These are phyloP conservation scores for Eclectus roratus DNA, from an alignment of 2,113 vertebrate genomes.

Conservation along the genomic window DNA sequence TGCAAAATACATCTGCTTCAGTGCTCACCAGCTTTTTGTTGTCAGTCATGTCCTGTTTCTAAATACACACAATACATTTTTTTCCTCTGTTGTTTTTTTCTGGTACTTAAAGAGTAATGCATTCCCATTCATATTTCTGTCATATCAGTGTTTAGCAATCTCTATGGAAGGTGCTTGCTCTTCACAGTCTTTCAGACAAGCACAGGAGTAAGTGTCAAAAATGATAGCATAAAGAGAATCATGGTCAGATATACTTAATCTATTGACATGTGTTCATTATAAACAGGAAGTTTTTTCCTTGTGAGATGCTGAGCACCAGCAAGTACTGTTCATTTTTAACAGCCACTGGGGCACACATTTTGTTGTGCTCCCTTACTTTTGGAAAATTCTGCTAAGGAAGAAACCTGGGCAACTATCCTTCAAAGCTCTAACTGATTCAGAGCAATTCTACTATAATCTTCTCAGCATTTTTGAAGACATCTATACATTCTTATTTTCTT, in stretches of 20 bases:
- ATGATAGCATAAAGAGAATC: neutral
- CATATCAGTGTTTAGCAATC: neutral
- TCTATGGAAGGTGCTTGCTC: neutral
- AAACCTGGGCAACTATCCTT: neutral
- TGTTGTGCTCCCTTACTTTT: neutral
- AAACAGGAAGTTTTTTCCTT: neutral
- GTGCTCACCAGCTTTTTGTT: neutral
- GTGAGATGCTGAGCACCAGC: neutral
- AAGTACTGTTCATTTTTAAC: neutral
- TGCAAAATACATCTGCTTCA: neutral
- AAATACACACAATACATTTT: neutral
- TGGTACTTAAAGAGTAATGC: neutral
- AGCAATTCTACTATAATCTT: neutral
- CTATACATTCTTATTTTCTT: neutral
- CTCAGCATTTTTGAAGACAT: neutral
- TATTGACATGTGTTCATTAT: neutral
- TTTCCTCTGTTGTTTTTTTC: neutral
- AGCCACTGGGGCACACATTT: neutral
- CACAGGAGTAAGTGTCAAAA: neutral
- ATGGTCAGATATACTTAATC: neutral
- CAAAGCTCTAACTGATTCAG: neutral
- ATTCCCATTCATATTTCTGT: neutral
- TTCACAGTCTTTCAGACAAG: neutral
- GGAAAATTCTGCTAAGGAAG: neutral
- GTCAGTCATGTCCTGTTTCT: neutral